Evolutionary conservation across 2,113 vertebrate genomes (phyloP).

Genomic region (Myxocyprinus asiaticus): DNA sequence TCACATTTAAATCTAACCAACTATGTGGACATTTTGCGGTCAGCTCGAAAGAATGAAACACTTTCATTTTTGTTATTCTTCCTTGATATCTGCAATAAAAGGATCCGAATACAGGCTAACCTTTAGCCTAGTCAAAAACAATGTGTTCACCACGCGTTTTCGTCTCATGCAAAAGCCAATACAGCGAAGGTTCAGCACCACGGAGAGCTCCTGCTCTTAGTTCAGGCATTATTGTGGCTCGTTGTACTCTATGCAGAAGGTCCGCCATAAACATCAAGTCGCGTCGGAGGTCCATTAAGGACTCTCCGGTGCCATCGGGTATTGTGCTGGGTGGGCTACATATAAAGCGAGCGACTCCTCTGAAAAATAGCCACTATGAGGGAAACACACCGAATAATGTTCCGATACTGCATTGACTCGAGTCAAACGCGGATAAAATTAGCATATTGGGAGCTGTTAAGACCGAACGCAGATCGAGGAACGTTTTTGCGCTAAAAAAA

Average conservation of each 20-base stretch:
- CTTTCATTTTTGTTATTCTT: not conserved
- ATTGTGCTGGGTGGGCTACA: constrained; percentile 43
- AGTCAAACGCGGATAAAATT: not conserved
- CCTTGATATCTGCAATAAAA: not conserved
- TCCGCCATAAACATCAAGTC: constrained; percentile 29
- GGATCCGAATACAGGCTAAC: not conserved
- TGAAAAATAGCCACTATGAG: constrained; percentile 28
- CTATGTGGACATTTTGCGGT: too few relatives aligned
- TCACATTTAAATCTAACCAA: too few relatives aligned
- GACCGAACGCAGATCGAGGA: too few relatives aligned
- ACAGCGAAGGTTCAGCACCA: constrained; percentile 35
- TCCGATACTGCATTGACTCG: constrained; percentile 16
- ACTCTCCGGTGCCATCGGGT: constrained; percentile 11
- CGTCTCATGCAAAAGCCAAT: not conserved
- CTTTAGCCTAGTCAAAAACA: not conserved
- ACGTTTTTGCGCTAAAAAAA: too few relatives aligned
- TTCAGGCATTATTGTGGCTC: not conserved
- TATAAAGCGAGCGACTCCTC: constrained; percentile 3
- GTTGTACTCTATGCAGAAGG: constrained; percentile 1
- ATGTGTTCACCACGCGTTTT: not conserved
- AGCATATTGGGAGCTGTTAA: not conserved
- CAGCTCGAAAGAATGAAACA: not conserved
- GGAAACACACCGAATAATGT: not conserved
- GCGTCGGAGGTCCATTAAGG: constrained; percentile 24
- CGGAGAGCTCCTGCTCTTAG: constrained; percentile 32